Conservation (phyloP, 2,113 vertebrate species). For the Actenoides hombroni region DNA sequence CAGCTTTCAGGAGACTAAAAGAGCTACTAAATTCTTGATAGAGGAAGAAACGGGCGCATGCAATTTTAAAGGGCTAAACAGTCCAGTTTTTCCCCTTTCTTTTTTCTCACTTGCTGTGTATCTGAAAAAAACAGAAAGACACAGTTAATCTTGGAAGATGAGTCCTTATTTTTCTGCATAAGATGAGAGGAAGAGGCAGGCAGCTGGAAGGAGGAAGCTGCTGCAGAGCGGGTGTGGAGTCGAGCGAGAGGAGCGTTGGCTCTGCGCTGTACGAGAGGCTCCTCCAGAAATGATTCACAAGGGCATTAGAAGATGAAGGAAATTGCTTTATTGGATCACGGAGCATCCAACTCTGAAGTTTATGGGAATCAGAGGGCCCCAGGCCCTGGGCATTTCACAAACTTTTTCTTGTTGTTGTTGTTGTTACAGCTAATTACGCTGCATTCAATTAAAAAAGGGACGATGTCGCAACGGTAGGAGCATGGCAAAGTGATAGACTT, state of each 20-base stretch:
- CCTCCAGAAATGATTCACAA: conserved; percentile 36
- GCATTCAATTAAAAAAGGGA: conserved; percentile 25
- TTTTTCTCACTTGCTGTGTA: neutral
- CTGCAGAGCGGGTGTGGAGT: neutral
- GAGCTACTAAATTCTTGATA: neutral
- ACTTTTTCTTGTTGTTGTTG: neutral
- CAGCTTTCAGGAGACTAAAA: neutral
- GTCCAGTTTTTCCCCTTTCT: neutral
- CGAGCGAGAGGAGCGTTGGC: neutral
- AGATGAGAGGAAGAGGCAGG: neutral
- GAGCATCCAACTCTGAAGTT: conserved; percentile 39
- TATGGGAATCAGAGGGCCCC: conserved; percentile 15
- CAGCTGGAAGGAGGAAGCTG: neutral
- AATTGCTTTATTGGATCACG: conserved; percentile 54
- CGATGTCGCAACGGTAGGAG: neutral
- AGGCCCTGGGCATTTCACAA: conserved; percentile 12
- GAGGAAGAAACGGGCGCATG: neutral
- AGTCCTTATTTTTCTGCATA: neutral
- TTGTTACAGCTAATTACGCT: conserved; percentile 27
- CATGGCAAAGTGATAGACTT: neutral
- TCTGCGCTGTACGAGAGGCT: neutral
- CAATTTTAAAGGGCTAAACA: neutral
- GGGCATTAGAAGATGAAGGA: conserved; percentile 60
- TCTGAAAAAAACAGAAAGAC: neutral
- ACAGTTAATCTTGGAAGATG: neutral